Base-by-base conservation (phyloP, 2,113 vertebrate species). In the Neotragus moschatus region DNA sequence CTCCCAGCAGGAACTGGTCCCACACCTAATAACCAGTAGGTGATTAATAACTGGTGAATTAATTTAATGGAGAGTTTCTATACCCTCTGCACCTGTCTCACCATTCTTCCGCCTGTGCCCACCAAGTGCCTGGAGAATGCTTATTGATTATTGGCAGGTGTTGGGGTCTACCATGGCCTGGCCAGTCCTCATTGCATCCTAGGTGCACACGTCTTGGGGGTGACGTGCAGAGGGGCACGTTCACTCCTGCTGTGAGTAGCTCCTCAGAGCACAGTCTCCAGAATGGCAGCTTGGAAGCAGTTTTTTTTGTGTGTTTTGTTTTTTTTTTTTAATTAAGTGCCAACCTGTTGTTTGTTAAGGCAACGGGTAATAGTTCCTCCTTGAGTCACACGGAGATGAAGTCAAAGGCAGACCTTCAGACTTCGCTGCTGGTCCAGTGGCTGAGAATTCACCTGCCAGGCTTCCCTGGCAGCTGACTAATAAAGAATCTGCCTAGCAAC, bases 321-420 rank as follows among this genome's bases (percentile, higher is more conserved):
- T 16, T 15, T 80, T 93, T 58, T 63, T 63, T 1, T 4, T 36
- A n/a, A n/a, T n/a, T 7, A 66, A 93, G 28, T 3, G 0, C 61
- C 45, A 63, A n/a, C 9, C 7, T 11, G 10, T 26, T 70, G 9
- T 84, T 51, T 47, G 30, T 25, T 58, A 61, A 39, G 39, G 25
- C 0, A 6, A n/a, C 1, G 14, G 47, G 36, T 15, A 12, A 43
- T 36, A 56, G n/a, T 53, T 25, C 5, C 28, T n/a, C 39, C 7
- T 17, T 4, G 23, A 45, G 39, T 39, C 2, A 4, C 28, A 47
- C 0, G 6, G 16, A 84, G 58, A 19, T 21, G 28, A 10, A 16
- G 13, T 86, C 55, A 39, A 5, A 63, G 66, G 66, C 9, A 1
- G 19, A 39, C 19, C 66, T 70, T 70, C 66, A 70, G 66, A 70